Evolutionary conservation across 2,888 invertebrate genomes (phyloP), one percentile per base, ranked within the genome.

Genomic region (Liodrosophila aerea): DNA sequence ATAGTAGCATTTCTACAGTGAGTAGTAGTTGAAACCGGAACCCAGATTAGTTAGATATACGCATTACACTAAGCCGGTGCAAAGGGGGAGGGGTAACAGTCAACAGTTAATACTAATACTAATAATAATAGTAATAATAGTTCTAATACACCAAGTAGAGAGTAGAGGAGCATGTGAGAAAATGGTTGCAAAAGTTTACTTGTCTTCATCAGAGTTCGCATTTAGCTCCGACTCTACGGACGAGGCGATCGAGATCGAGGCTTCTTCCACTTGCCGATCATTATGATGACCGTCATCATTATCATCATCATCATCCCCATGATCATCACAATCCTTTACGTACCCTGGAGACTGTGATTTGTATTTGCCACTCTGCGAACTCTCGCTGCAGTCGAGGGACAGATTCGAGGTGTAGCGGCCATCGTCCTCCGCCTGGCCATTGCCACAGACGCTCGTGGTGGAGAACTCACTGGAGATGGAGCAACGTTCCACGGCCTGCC

Each of bases 311-410:
- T 11, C 18, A n/a, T 30, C 57, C 30, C 31, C 40, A 34, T 44
- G 31, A 13, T 30, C 50, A 36, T 59, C 57, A 29, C 54, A 34
- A 12, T 54, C 61, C 40, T 59, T 69, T 83, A 82, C 86, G 61
- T 89, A 90, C 90, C 90, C 88, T 53, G 89, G 90, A 74, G 90
- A 87, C 73, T 86, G 87, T 64, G 88, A 88, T 73, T 89, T 89
- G 58, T 84, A 90, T 69, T 87, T 89, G 66, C 76, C 78, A 72
- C 81, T 86, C 46, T 88, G 87, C 13, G 81, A 84, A 37, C 84
- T 86, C 36, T 87, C 87, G 58, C 76, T 87, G 39, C 80, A 85
- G 40, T 87, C 77, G 4, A 89, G 75, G 41, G 88, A 88, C 0
- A 64, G 77, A 62, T 76, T 87, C 11, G 89, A 88, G 0, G 81